Evolutionary conservation across 2,888 invertebrate genomes (phyloP).

Genomic region (Cacoxenus indagator): DNA sequence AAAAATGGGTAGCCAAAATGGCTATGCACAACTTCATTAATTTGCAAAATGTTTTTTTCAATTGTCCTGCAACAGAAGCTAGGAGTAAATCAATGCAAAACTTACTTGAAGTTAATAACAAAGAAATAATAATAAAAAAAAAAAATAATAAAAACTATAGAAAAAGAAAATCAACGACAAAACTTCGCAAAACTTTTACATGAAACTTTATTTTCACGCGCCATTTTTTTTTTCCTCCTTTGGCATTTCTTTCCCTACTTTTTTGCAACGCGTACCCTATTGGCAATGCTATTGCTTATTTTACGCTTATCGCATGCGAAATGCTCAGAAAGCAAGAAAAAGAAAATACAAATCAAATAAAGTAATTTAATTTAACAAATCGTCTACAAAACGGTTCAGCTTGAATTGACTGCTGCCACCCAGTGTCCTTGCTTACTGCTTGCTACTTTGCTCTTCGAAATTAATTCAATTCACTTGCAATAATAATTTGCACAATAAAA

Average conservation of each 20-base stretch:
- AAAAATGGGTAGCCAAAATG: not conserved
- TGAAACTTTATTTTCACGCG: slow-evolving; percentile 1
- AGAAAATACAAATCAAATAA: slow-evolving; percentile 56
- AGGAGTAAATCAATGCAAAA: not conserved
- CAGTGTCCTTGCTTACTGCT: not conserved
- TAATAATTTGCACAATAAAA: slow-evolving; percentile 63
- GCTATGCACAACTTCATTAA: slow-evolving; percentile 2
- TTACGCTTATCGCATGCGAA: not conserved
- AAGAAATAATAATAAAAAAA: not conserved
- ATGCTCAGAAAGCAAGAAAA: slow-evolving; percentile 4
- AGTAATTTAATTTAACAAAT: slow-evolving; percentile 61
- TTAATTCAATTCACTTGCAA: slow-evolving; percentile 60
- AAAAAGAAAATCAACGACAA: not conserved
- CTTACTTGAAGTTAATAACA: not conserved
- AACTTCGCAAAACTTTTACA: slow-evolving; percentile 11
- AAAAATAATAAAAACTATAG: not conserved
- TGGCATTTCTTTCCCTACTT: not conserved
- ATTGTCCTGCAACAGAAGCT: not conserved
- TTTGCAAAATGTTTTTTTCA: slow-evolving; percentile 3
- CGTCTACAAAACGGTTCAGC: slow-evolving; percentile 35
- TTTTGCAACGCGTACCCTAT: not conserved
- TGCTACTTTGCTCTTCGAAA: slow-evolving; percentile 33
- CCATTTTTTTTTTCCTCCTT: not conserved
- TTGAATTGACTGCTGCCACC: not conserved
- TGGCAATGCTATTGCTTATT: not conserved